phyloP scores from a whole-genome alignment of 2,113 vertebrate species.

The Gracilinanus agilis region DNA sequence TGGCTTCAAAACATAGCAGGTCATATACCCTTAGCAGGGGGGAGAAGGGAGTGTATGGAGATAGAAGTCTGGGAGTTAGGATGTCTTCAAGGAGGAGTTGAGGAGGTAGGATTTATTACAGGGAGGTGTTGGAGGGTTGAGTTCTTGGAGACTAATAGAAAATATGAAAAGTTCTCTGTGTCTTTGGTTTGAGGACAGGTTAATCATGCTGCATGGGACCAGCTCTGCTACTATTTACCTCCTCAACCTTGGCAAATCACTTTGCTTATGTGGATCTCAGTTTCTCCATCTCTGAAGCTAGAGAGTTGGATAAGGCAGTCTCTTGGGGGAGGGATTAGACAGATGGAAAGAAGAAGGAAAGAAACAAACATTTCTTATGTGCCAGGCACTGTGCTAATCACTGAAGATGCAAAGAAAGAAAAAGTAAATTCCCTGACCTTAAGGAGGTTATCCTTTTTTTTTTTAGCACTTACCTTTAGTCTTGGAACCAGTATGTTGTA shows the following conservation, averaged over 20 bases:
- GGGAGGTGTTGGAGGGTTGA: background rate
- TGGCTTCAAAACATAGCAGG: background rate
- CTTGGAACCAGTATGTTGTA: too few species aligned
- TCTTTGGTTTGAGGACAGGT: too few species aligned
- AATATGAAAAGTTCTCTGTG: background rate
- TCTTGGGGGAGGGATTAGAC: background rate
- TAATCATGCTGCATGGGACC: too few species aligned
- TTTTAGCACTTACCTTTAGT: too few species aligned
- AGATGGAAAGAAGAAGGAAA: background rate
- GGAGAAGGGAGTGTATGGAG: background rate
- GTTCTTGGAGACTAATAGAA: background rate
- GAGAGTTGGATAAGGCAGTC: too few species aligned
- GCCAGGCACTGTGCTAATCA: background rate
- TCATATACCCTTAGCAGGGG: background rate
- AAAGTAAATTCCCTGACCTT: background rate
- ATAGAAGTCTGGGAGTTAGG: background rate
- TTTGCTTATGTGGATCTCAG: too few species aligned
- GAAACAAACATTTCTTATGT: background rate
- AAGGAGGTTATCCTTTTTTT: too few species aligned
- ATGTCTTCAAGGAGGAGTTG: background rate
- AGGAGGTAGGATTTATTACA: background rate
- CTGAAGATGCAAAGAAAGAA: background rate
- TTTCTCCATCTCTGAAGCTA: too few species aligned
- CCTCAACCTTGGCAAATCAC: too few species aligned
- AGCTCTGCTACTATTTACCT: too few species aligned